A percentile compares a stretch with the other conserved stretches of the same genome.
Evolutionary conservation across 2,797 vertebrate species (phyloP).

Genomic region (Psittacula derbiana): DNA sequence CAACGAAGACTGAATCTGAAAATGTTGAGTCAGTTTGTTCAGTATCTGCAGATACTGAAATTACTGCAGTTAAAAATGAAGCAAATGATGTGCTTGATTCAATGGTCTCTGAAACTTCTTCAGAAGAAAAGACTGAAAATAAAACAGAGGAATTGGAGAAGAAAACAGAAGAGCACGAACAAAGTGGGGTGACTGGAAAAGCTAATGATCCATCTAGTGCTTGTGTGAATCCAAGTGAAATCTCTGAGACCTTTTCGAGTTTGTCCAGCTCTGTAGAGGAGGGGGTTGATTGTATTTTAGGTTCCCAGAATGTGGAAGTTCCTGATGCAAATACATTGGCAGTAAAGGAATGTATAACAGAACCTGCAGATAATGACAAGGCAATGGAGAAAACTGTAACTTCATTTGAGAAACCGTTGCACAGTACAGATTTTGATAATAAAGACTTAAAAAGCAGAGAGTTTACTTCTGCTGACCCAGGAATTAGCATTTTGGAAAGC

Average conservation of each 20-base stretch:
- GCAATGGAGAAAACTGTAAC: not conserved
- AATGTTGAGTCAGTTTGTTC: constrained; percentile 8
- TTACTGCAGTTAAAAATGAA: constrained; percentile 32
- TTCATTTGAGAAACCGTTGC: not conserved
- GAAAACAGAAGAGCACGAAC: constrained; percentile 6
- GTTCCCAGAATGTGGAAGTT: constrained; percentile 41
- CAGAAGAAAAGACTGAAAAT: constrained; percentile 34
- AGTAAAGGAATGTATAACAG: constrained; percentile 34
- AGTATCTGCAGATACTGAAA: constrained; percentile 56
- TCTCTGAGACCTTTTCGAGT: constrained; percentile 38
- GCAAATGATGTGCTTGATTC: constrained; percentile 31
- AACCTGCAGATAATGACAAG: constrained; percentile 29
- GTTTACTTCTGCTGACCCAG: constrained; percentile 45
- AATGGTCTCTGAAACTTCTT: constrained; percentile 33
- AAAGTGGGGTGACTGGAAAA: constrained; percentile 14
- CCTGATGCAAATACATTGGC: constrained; percentile 28
- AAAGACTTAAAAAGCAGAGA: constrained; percentile 42
- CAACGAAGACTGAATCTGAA: constrained; percentile 16
- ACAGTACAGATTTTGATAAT: constrained; percentile 47
- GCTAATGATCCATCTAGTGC: not conserved
- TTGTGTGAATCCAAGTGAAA: constrained; percentile 43
- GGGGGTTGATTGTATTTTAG: constrained; percentile 39
- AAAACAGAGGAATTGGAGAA: constrained; percentile 36
- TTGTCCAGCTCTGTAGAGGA: constrained; percentile 45
- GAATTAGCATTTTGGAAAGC: constrained; percentile 57